Base-by-base conservation (phyloP, 2,797 vertebrate genomes). In the Buphagus erythrorhynchus region DNA sequence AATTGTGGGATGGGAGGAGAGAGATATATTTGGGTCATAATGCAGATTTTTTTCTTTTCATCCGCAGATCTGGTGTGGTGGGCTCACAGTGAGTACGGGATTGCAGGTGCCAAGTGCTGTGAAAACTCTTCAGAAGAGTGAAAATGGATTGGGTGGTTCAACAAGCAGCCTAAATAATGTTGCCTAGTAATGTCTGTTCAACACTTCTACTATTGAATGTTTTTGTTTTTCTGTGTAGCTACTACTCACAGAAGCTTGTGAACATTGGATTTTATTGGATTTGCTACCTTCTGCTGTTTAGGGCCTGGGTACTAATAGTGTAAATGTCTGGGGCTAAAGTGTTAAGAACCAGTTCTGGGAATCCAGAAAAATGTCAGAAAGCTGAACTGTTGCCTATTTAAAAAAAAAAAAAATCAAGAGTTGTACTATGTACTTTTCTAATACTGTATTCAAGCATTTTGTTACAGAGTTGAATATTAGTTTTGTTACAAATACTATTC, bases 61-160 rank as follows among this genome's bases (percentile, higher is more conserved):
- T 43, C 67, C 72, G 10, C 97, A 99, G 99, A 98, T 99, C 40
- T 99, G 99, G 99, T 99, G 99, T 72, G 99, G 99, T 33, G 99
- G 99, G 26, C 98, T 99, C 87, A 96, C 98, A 84, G 93, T 99
- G 79, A 98, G 80, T 43, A 99, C 99, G 4, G 99, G 99, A 62
- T 97, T 99, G 93, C 99, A 99, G 96, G 99, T 99, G 92, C 99
- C 99, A 58, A 99, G 98, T 96, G 98, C 98, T 19, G 98, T 99
- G 93, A 98, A 97, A 97, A 99, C 97, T 29, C 98, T 99, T 63
- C 98, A 99, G 94, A 99, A 98, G 78, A 97, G 91, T 93, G 98
- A 98, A 97, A 98, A 98, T 61, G 98, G 98, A 52, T 97, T 98
- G 94, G 97, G 97, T 55, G 97, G 98, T 79, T 99, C 98, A 61